A percentile compares a stretch with the other conserved stretches of the same genome.
These are phyloP conservation scores for Blastobasis adustella DNA, from an alignment of 2,888 invertebrate genomes.

Conservation along the genomic window DNA sequence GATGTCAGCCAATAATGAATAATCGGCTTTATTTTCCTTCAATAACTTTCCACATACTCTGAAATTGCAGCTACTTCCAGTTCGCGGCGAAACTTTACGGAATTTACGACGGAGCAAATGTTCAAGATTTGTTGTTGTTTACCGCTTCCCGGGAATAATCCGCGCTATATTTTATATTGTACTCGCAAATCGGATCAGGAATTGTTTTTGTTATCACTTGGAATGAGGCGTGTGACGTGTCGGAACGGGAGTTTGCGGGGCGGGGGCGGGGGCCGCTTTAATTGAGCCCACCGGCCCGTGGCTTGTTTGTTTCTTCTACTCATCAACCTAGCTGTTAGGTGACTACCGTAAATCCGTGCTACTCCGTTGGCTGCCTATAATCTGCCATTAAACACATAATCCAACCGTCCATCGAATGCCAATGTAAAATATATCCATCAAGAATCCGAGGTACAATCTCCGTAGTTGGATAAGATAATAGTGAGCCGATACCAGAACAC, in stretches of 20 bases:
- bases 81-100: conserved; percentile 5
- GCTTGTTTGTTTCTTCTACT: conserved; percentile 29
- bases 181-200: conserved; percentile 6
- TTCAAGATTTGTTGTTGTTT: conserved; percentile 10
- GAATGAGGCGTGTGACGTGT: neutral
- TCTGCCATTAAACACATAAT: conserved; percentile 8
- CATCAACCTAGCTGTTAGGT: conserved; percentile 17
- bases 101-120: conserved; percentile 3
- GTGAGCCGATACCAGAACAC: too few species aligned
- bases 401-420: neutral
- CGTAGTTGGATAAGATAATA: too few species aligned
- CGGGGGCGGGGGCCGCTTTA: conserved; percentile 11
- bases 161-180: conserved; percentile 4
- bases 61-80: conserved; percentile 4
- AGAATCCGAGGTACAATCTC: too few species aligned
- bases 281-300: conserved; percentile 43
- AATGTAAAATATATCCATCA: too few species aligned
- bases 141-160: conserved; percentile 7
- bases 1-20: conserved; percentile 5
- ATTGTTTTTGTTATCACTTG: conserved; percentile 6
- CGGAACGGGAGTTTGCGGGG: too few species aligned
- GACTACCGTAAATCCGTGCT: conserved; percentile 11
- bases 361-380: conserved; percentile 8
- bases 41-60: conserved; percentile 2
- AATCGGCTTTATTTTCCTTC: conserved; percentile 5